Evolutionary conservation across 2,113 vertebrate species (phyloP).

Genomic region (Platycercus adscitus): DNA sequence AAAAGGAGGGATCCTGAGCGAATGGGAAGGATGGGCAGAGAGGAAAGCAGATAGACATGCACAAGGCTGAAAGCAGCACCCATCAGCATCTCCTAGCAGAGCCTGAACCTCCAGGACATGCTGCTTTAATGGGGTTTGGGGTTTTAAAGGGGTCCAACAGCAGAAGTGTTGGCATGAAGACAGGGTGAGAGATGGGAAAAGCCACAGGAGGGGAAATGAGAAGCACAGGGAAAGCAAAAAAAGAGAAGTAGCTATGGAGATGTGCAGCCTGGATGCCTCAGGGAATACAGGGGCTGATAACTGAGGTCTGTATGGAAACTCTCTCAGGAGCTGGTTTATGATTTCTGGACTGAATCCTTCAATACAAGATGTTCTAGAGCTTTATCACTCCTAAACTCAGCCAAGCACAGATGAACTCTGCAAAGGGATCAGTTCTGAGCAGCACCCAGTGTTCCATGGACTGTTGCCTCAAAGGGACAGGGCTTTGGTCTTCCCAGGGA

Average conservation of each 20-base stretch:
- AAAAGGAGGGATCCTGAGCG: not conserved
- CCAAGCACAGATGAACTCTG: not conserved
- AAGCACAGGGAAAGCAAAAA: not conserved
- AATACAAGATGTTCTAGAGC: not conserved
- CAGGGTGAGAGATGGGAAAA: not conserved
- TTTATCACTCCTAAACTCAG: not conserved
- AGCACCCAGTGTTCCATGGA: not conserved
- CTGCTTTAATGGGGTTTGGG: no score
- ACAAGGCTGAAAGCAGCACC: not conserved
- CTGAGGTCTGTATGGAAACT: not conserved
- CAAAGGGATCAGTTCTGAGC: not conserved
- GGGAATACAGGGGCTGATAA: not conserved
- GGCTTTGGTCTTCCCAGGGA: not conserved
- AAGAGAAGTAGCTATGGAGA: not conserved
- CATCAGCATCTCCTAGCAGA: not conserved
- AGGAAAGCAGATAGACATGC: not conserved
- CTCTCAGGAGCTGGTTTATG: not conserved
- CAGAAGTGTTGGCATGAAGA: not conserved
- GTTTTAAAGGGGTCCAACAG: not conserved
- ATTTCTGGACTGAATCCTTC: not conserved
- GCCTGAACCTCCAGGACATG: rapidly evolving
- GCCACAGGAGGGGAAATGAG: not conserved
- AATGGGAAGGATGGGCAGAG: rapidly evolving
- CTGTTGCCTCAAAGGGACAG: rapidly evolving
- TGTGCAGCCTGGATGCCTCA: not conserved